Evolutionary conservation across 2,113 vertebrate species (phyloP), one percentile per base, ranked within the genome.

Genomic region (Chionis minor): DNA sequence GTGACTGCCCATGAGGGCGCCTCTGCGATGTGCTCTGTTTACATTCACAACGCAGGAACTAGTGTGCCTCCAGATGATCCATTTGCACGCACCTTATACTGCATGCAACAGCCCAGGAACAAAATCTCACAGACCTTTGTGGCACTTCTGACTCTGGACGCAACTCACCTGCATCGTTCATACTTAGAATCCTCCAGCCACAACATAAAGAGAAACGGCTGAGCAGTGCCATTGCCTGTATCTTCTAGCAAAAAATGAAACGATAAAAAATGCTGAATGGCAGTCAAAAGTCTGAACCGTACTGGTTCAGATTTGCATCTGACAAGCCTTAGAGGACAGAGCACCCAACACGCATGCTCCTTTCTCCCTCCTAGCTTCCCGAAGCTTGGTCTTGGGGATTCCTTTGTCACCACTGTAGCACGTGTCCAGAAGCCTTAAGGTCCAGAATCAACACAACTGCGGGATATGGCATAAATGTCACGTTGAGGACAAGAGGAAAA

Each of bases 221-320:
- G 52, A 85, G 32, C 20, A 52, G 3, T 33, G n/a, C 16, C 22
- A 44, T 5, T 80, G 27, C 20, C 66, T 83, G 24, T 40, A 67
- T 33, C 20, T 82, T 87, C 38, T 5, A 75, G 23, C n/a, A 89
- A 85, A 96, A 86, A 58, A 7, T 0, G 5, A 44, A 63, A 82
- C 69, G 5, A 70, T 54, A 14, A 23, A 54, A 85, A 85, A 38
- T 59, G 22, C 27, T 30, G 54, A 81, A 78, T 40, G 7, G 10
- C 11, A 3, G 12, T 56, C 1, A 2, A 58, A 94, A 70, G 49
- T 74, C 30, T 79, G 54, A 75, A 69, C 52, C 0, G 0, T 44
- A 16, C 6, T n/a, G 33, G 44, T 40, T 72, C 33, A 77, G 44
- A 61, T 83, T 54, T 81, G 40, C n/a, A 81, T 62, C 49, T 44